Percentiles rank a stretch among this genome's conserved stretches.
Evolutionary conservation across 1,140 invertebrate genomes (phyloP).

Genomic region (Rhyzopertha dominica): DNA sequence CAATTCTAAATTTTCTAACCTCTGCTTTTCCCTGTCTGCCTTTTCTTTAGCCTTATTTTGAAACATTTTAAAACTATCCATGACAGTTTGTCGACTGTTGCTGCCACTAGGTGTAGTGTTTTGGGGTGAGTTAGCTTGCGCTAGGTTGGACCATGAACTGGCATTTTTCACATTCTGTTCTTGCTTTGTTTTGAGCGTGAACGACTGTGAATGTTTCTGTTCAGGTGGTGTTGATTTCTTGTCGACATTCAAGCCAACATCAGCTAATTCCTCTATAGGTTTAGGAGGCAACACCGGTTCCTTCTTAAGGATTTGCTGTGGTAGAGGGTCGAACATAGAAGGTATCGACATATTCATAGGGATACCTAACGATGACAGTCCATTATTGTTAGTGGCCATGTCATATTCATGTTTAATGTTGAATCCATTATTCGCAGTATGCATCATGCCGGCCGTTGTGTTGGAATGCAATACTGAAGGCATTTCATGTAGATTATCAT

Average conservation of each 20-base stretch:
- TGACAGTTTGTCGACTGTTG: conserved; percentile 57
- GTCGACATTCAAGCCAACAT: conserved; percentile 14
- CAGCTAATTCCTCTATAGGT: conserved; percentile 14
- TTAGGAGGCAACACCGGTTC: conserved; percentile 23
- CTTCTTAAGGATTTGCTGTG: conserved; percentile 40
- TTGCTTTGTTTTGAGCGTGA: conserved; percentile 47
- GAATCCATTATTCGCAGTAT: conserved; percentile 50
- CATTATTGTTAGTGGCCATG: conserved; percentile 48
- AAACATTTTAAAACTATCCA: conserved; percentile 74
- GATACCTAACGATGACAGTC: conserved; percentile 49
- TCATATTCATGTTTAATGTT: conserved; percentile 48
- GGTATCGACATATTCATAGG: conserved; percentile 47
- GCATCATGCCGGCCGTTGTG: conserved; percentile 39
- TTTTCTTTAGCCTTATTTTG: conserved; percentile 95
- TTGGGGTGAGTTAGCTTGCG: conserved; percentile 71
- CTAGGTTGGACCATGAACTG: conserved; percentile 87
- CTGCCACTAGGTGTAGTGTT: conserved; percentile 52
- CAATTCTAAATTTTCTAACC: conserved; percentile 77
- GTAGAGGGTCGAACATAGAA: conserved; percentile 63
- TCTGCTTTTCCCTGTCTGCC: conserved; percentile 78
- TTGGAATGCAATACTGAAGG: conserved; percentile 41
- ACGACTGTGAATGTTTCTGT: conserved; percentile 9
- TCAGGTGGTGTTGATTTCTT: conserved; percentile 18
- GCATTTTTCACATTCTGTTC: conserved; percentile 81
- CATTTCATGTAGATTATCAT: conserved; percentile 41